phyloP scores from a whole-genome alignment of 2,888 invertebrate species.

The Agonum fuliginosum region DNA sequence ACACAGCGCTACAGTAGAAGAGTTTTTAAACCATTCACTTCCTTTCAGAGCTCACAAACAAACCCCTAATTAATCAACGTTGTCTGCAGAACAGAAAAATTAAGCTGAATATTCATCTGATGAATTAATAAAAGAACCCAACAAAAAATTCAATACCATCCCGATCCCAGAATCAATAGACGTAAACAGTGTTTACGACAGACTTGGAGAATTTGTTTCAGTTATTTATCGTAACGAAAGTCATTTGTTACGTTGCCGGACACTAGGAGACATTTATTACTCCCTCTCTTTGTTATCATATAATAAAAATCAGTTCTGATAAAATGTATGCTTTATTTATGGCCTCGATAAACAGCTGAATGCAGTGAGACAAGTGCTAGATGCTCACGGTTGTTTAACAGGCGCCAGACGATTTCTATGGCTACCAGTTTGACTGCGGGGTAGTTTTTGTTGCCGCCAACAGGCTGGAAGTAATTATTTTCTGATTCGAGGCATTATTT shows the following conservation, averaged over 20 bases:
- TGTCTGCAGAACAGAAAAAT: slow-evolving; percentile 28
- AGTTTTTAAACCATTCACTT: slow-evolving; percentile 29
- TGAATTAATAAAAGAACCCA: slow-evolving; percentile 40
- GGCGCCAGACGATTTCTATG: neutral
- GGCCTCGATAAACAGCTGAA: slow-evolving; percentile 47
- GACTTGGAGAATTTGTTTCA: slow-evolving; percentile 34
- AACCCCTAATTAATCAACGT: slow-evolving; percentile 40
- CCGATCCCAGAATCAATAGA: slow-evolving; percentile 22
- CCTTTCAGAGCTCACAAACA: slow-evolving; percentile 20
- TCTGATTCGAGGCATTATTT: no score
- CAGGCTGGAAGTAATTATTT: neutral
- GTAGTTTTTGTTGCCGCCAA: neutral
- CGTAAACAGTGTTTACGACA: slow-evolving; percentile 44
- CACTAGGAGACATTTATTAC: slow-evolving; percentile 44
- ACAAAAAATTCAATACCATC: slow-evolving; percentile 29
- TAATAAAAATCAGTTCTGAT: slow-evolving; percentile 54
- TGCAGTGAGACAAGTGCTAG: neutral
- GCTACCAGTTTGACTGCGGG: no score
- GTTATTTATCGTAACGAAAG: slow-evolving; percentile 45
- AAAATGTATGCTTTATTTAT: slow-evolving; percentile 56
- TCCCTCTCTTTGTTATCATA: slow-evolving; percentile 54
- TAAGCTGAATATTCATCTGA: slow-evolving; percentile 31
- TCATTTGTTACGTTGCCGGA: slow-evolving; percentile 44
- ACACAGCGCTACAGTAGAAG: slow-evolving; percentile 22
- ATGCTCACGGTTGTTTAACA: neutral